Evolutionary conservation across 2,888 invertebrate species (phyloP).

Genomic region (Drosophila flavopinicola): DNA sequence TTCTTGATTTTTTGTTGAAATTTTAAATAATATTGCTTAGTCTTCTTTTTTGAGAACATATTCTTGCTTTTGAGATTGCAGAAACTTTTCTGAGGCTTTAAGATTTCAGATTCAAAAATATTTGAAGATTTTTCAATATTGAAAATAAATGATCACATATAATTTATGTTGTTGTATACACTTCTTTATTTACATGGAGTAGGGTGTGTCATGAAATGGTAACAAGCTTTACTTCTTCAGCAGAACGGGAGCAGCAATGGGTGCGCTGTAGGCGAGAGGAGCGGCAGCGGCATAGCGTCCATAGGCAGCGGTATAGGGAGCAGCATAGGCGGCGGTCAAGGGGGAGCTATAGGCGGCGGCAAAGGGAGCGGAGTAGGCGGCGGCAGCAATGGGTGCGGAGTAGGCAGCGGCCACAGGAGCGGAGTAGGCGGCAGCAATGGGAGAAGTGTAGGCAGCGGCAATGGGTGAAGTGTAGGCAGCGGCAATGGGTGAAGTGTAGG

Average conservation of each 20-base stretch:
- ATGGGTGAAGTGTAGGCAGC: conserved; percentile 45
- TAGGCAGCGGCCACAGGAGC: conserved; percentile 57
- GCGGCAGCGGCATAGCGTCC: conserved; percentile 22
- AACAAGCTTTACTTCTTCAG: conserved; percentile 65
- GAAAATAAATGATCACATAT: too few relatives aligned
- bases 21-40: too few relatives aligned
- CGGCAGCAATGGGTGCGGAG: conserved; percentile 47
- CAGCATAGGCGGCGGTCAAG: conserved; percentile 61
- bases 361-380: conserved; percentile 50
- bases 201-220: conserved; percentile 27
- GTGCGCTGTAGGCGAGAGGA: conserved; percentile 45
- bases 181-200: conserved; percentile 65
- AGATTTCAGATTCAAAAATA: too few relatives aligned
- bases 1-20: too few relatives aligned
- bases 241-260: conserved; percentile 60
- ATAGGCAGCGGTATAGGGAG: conserved; percentile 48
- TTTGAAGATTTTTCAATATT: too few relatives aligned
- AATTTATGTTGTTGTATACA: conserved; percentile 16
- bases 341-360: conserved; percentile 63
- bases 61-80: too few relatives aligned
- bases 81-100: too few relatives aligned
- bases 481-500: conserved; percentile 47
- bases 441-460: conserved; percentile 53
- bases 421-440: conserved; percentile 42
- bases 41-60: too few relatives aligned